These are phyloP conservation scores for Philaethria dido DNA, from an alignment of 2,888 invertebrate genomes.

Conservation along the genomic window DNA sequence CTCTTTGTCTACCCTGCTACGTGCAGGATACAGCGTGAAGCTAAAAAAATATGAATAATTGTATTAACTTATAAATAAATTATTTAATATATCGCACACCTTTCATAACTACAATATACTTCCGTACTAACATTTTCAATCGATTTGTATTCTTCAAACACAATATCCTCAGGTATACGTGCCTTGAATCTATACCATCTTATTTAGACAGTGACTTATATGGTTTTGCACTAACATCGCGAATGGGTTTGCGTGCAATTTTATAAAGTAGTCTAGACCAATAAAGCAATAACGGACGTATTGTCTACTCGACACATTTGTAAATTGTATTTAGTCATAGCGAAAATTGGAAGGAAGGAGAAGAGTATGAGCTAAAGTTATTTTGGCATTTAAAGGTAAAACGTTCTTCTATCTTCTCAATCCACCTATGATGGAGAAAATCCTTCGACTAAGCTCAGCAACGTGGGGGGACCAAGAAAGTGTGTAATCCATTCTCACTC, in stretches of 20 bases:
- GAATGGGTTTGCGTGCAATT: constrained; percentile 14
- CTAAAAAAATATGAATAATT: too few relatives aligned
- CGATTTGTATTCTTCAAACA: constrained; percentile 31
- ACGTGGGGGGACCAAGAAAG: too few relatives aligned
- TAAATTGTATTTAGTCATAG: neutral
- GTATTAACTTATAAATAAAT: neutral
- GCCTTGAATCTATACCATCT: constrained; percentile 28
- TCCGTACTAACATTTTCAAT: constrained; percentile 27
- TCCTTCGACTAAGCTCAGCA: too few relatives aligned
- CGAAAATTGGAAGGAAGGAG: too few relatives aligned
- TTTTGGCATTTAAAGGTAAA: too few relatives aligned
- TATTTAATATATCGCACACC: constrained; percentile 1
- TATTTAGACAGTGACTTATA: constrained; percentile 33
- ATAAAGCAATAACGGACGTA: neutral
- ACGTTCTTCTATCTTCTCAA: too few relatives aligned
- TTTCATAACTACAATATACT: constrained; percentile 16
- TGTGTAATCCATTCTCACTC: too few relatives aligned
- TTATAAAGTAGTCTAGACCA: constrained; percentile 10
- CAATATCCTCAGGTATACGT: constrained; percentile 37
- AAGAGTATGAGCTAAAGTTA: too few relatives aligned
- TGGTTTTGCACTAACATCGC: constrained; percentile 23
- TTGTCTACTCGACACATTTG: neutral
- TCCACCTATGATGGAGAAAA: too few relatives aligned
- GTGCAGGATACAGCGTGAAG: too few relatives aligned
- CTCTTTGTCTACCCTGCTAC: too few relatives aligned